A percentile compares a stretch with the other conserved stretches of the same genome.
phyloP scores from a whole-genome alignment of 92 coral and sea anemone genomes.

The Palythoa heliodiscus region DNA sequence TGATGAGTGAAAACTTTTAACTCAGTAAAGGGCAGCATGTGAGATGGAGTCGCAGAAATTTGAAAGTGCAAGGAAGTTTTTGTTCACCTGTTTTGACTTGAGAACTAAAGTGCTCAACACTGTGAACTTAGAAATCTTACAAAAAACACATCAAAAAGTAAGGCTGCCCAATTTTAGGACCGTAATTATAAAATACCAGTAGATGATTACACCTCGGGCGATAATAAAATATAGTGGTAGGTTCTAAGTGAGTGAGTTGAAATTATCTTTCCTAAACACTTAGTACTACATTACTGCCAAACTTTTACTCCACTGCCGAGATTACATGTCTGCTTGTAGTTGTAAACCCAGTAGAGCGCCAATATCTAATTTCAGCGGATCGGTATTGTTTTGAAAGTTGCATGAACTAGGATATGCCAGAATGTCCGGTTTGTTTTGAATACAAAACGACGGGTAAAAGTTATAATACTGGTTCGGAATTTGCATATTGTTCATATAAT shows the following conservation, averaged over 20 bases:
- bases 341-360: constrained; percentile 3
- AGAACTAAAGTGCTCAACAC: neutral
- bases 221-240: neutral
- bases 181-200: neutral
- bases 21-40: neutral
- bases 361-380: constrained; percentile 12
- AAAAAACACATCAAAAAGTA: neutral
- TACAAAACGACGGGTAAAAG: constrained; percentile 27
- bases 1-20: neutral
- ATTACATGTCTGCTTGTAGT: constrained; percentile 39
- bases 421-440: constrained; percentile 15
- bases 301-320: neutral
- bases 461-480: constrained; percentile 8
- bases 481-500: constrained; percentile 26
- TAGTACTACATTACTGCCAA: neutral
- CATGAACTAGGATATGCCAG: neutral
- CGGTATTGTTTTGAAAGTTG: neutral
- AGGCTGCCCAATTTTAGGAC: neutral
- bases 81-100: neutral
- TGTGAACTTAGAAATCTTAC: neutral
- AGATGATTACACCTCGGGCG: neutral
- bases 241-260: neutral
- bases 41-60: neutral
- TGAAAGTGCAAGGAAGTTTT: neutral
- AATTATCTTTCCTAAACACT: neutral